Conservation (phyloP, 1,140 invertebrate genomes). For the Scaptomyza montana region DNA sequence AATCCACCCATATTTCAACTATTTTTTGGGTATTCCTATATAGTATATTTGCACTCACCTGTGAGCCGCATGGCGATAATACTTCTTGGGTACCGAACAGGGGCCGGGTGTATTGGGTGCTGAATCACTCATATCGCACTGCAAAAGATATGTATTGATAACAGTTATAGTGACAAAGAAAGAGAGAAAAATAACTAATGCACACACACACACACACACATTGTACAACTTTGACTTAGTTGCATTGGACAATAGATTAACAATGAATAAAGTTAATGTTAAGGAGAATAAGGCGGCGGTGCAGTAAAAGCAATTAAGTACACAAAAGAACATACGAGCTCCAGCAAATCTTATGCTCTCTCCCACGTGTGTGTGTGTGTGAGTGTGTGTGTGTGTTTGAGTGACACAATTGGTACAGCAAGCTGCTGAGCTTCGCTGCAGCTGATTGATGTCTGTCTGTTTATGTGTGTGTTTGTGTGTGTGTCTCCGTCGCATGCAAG, state of each 20-base stretch:
- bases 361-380: conserved; percentile 2
- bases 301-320: conserved; percentile 46
- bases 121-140: conserved; percentile 72
- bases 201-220: conserved; percentile 5
- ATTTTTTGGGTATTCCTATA: too few species aligned
- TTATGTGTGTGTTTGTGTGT: conserved; percentile 17
- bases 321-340: conserved; percentile 38
- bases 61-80: conserved; percentile 72
- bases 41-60: conserved; percentile 44
- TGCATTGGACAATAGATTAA: conserved; percentile 17
- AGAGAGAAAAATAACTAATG: conserved; percentile 4
- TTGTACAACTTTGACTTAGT: not conserved
- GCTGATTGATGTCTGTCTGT: conserved; percentile 63
- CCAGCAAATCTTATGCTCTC: conserved; percentile 1
- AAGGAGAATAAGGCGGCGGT: conserved; percentile 5
- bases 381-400: conserved; percentile 21
- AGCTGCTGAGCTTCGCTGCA: conserved; percentile 73
- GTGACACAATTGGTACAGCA: conserved; percentile 65
- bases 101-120: conserved; percentile 69
- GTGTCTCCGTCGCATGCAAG: not conserved
- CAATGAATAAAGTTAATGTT: conserved; percentile 10
- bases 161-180: not conserved
- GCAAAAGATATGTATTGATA: conserved; percentile 14
- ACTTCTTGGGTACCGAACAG: conserved; percentile 61
- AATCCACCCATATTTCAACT: too few species aligned